Evolutionary conservation across 2,888 invertebrate species (phyloP), one percentile per base, ranked within the genome.

Genomic region (Protonemura montana): DNA sequence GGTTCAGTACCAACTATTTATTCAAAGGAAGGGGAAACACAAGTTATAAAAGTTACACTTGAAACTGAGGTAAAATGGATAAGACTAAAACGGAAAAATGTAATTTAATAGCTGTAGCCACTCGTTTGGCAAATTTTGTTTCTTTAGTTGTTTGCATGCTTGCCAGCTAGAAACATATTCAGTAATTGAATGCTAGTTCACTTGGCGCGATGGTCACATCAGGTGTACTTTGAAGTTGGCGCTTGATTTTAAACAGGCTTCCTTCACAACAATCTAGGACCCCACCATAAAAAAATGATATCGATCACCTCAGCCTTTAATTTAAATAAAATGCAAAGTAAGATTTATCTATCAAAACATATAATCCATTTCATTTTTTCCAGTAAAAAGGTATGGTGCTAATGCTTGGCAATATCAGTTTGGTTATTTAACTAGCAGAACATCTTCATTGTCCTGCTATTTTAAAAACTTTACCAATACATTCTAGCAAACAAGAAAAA

Each of bases 1-100:
- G 78, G 78, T 78, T 78, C n/a, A 28, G 78, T 28, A 59, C 78
- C 78, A 78, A 78, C 78, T 78, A 78, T 78, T 78, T 78, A 28
- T 26, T 78, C 26, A 78, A 78, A 78, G 59, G 59, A 59, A 59
- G 59, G 59, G 59, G 59, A 59, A 59, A 59, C 59, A 59, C 59
- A 59, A 59, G 59, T 59, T 59, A 59, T 59, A 59, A 59, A 59
- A 10, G 59, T 59, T 16, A 59, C 21, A 21, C 13, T 59, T 59
- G 59, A 59, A 59, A 59, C 21, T 59, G 59, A 59, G 59, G 59
- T 59, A 59, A 59, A 59, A 59, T 59, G 59, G 59, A 59, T 59
- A 59, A 59, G 59, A 59, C 59, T 59, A 59, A 35, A 59, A 59
- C 59, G 59, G 59, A 59, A 59, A 59, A 59, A 7, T 59, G 13